These are phyloP conservation scores for Myocastor coypus DNA, from an alignment of 2,113 vertebrate species.

Conservation along the genomic window DNA sequence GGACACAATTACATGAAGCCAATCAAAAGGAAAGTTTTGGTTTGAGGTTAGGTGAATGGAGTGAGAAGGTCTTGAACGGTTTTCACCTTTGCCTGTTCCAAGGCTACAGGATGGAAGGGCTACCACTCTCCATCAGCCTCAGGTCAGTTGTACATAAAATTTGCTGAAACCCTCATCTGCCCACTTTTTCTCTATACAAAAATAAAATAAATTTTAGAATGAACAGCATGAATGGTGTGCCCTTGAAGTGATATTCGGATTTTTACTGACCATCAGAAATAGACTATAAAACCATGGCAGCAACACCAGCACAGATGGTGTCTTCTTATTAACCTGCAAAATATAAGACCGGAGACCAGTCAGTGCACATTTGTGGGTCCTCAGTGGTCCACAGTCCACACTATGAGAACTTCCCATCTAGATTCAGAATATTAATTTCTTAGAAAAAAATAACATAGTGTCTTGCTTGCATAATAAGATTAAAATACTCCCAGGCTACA, in stretches of 20 bases:
- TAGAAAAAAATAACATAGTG: background rate
- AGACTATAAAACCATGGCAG: constrained; percentile 54
- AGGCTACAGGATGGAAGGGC: background rate
- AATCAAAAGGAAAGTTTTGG: background rate
- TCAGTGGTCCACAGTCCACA: constrained; percentile 3
- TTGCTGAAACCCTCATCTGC: background rate
- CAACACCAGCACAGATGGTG: constrained; percentile 68
- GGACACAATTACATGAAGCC: background rate
- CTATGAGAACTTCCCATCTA: background rate
- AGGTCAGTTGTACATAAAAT: background rate
- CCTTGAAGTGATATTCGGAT: constrained; percentile 63
- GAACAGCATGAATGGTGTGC: background rate
- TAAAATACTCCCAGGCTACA: constrained; percentile 45
- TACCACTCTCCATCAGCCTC: background rate
- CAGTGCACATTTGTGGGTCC: background rate
- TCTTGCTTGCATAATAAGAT: constrained; percentile 54
- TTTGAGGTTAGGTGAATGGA: background rate
- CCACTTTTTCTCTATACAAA: background rate
- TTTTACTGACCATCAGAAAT: constrained; percentile 71
- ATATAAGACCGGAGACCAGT: background rate
- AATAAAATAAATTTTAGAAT: constrained; percentile 57
- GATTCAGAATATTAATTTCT: constrained; percentile 53
- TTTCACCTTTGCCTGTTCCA: background rate
- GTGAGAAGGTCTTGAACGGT: background rate
- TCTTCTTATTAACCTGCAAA: constrained; percentile 45